These are phyloP conservation scores for Harpalus rubripes DNA, from an alignment of 2,888 invertebrate species.

Conservation along the genomic window DNA sequence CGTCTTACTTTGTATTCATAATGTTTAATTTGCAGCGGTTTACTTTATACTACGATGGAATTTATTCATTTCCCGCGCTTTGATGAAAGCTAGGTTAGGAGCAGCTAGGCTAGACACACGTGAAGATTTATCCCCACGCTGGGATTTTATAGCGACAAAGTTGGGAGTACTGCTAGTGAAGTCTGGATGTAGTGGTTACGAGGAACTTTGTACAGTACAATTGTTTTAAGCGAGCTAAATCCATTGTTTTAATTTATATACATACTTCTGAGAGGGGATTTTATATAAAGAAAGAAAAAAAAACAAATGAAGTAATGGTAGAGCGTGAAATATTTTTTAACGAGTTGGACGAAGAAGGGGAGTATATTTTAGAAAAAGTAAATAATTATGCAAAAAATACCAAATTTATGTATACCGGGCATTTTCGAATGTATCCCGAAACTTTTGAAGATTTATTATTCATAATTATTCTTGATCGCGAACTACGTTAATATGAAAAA, in stretches of 20 bases:
- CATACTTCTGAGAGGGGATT: background rate
- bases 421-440: no score
- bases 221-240: constrained; percentile 15
- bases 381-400: no score
- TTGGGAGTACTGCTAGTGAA: constrained; percentile 16
- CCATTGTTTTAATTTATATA: background rate
- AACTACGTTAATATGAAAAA: no score
- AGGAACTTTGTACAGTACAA: constrained; percentile 20
- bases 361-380: no score
- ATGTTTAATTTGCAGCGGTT: constrained; percentile 58
- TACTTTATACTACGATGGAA: constrained; percentile 27
- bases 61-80: constrained; percentile 35
- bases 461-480: no score
- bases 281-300: background rate
- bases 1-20: constrained; percentile 59
- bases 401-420: no score
- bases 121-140: constrained; percentile 39
- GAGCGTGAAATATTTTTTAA: no score
- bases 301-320: background rate
- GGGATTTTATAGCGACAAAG: constrained; percentile 32
- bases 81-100: constrained; percentile 16
- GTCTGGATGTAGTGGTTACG: constrained; percentile 18
- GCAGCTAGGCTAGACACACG: constrained; percentile 22
- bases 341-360: no score
- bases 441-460: no score